These are phyloP conservation scores for Seira sanloemensis DNA, from an alignment of 2,888 invertebrate genomes.

Conservation along the genomic window DNA sequence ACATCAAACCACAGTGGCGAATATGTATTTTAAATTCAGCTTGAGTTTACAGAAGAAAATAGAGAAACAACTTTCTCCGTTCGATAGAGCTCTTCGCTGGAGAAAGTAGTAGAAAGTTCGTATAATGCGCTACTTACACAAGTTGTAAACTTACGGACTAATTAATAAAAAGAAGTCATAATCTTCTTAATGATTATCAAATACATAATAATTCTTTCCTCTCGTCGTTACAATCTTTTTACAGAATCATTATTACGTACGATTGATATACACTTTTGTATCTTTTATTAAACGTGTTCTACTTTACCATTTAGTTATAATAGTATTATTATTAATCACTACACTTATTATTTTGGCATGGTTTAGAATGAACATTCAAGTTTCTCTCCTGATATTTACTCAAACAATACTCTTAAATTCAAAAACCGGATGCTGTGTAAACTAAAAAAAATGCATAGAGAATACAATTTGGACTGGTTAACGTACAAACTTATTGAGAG, in stretches of 20 bases:
- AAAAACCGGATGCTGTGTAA: not conserved
- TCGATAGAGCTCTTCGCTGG: not conserved
- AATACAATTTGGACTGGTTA: too few relatives aligned
- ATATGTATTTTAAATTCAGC: too few relatives aligned
- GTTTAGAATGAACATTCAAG: slow-evolving; percentile 62
- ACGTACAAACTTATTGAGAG: too few relatives aligned
- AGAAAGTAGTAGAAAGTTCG: slow-evolving; percentile 37
- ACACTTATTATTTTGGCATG: slow-evolving; percentile 55
- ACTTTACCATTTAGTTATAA: slow-evolving; percentile 7
- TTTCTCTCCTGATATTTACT: slow-evolving; percentile 40
- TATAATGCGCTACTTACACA: slow-evolving; percentile 34
- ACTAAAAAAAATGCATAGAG: too few relatives aligned
- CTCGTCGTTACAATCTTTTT: slow-evolving; percentile 13
- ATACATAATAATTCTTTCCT: slow-evolving; percentile 30
- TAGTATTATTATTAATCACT: slow-evolving; percentile 42
- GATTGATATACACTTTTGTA: slow-evolving; percentile 43
- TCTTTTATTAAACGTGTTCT: slow-evolving; percentile 38
- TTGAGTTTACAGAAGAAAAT: slow-evolving; percentile 35
- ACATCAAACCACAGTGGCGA: slow-evolving; percentile 19
- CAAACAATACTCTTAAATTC: not conserved
- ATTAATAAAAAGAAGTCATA: too few relatives aligned
- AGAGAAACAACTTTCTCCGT: not conserved
- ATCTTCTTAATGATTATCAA: not conserved
- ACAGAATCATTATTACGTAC: slow-evolving; percentile 23
- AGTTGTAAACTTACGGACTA: too few relatives aligned